These are phyloP conservation scores for Apodemia duryi DNA, from an alignment of 2,888 invertebrate genomes.

Conservation along the genomic window DNA sequence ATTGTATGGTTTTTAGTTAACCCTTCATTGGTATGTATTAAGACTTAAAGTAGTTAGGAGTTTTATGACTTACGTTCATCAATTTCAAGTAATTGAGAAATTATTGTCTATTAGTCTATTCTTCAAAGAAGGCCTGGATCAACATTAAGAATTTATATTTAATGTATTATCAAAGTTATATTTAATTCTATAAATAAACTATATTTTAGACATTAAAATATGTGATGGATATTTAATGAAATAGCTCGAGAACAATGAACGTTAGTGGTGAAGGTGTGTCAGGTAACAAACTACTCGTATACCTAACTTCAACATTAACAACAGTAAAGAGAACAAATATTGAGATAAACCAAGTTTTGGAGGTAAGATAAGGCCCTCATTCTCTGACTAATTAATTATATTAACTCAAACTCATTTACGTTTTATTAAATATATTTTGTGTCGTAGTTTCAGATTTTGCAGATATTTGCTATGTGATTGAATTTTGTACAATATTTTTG, in stretches of 20 bases:
- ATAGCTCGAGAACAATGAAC: constrained; percentile 39
- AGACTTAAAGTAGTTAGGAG: too few species aligned
- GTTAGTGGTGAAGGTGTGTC: not conserved
- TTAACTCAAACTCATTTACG: constrained; percentile 37
- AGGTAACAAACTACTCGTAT: not conserved
- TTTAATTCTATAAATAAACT: not conserved
- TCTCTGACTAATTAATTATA: constrained; percentile 44
- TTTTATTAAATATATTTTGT: constrained; percentile 30
- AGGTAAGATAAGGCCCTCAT: constrained; percentile 43
- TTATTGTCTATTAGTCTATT: too few species aligned
- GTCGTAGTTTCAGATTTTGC: constrained; percentile 30
- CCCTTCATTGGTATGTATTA: not conserved
- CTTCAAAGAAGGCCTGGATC: too few species aligned
- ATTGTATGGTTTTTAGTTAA: not conserved
- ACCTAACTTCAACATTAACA: constrained; percentile 46
- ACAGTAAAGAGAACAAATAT: constrained; percentile 61
- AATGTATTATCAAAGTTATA: too few species aligned
- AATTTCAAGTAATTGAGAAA: too few species aligned
- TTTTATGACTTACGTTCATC: too few species aligned
- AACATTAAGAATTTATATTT: too few species aligned
- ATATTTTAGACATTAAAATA: not conserved
- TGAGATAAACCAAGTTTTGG: constrained; percentile 56
- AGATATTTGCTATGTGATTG: not conserved
- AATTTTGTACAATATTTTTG: too few species aligned
- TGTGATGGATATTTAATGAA: constrained; percentile 1